Evolutionary conservation across 2,888 invertebrate species (phyloP).

Genomic region (Carpatolechia fugitivella): DNA sequence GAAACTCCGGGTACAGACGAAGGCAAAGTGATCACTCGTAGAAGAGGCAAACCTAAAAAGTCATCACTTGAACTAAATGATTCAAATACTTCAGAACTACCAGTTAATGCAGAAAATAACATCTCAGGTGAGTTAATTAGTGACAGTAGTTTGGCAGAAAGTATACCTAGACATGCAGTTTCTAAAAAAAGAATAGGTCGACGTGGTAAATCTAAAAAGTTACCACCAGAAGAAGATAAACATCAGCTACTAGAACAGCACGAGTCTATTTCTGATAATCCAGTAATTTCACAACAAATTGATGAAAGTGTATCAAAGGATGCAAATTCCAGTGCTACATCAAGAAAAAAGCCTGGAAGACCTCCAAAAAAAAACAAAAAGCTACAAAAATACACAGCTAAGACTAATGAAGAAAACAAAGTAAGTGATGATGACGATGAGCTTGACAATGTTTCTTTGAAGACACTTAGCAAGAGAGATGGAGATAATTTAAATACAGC

Average conservation of each 20-base stretch:
- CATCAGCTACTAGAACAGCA: background rate
- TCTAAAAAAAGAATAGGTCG: conserved; percentile 1
- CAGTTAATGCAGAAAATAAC: background rate
- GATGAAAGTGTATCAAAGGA: background rate
- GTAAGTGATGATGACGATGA: background rate
- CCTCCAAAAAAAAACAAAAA: conserved; percentile 22
- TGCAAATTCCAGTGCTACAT: background rate
- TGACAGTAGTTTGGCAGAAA: background rate
- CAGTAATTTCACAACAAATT: background rate
- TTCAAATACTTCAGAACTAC: background rate
- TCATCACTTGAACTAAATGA: no score
- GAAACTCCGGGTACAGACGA: background rate
- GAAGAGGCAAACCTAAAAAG: background rate
- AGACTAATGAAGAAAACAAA: background rate
- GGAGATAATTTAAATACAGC: background rate
- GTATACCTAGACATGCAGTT: background rate
- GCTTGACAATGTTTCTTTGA: background rate
- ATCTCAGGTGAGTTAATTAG: background rate
- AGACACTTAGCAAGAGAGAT: background rate
- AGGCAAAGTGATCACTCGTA: background rate
- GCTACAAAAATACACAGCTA: background rate
- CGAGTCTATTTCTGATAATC: background rate
- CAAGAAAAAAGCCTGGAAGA: conserved; percentile 21
- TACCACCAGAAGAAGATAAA: conserved; percentile 17
- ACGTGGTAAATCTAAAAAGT: conserved; percentile 17